Evolutionary conservation across 1,140 invertebrate species (phyloP), one percentile per base, ranked within the genome.

Genomic region (Homalodisca vitripennis): DNA sequence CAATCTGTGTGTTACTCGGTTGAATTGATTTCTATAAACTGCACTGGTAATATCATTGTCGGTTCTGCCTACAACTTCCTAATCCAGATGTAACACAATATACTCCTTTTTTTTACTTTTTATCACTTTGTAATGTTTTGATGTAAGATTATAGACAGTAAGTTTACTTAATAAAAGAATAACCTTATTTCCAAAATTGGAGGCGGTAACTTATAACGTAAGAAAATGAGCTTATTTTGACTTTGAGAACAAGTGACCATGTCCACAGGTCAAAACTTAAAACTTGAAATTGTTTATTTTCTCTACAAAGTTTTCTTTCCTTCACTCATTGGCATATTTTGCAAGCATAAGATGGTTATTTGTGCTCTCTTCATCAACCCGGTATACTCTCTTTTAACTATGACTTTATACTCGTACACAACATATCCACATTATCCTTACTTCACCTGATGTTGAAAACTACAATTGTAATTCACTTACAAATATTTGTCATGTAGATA

Each of bases 241-340:
- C 70, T n/a, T 63, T 67, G 70, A 17, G 74, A 72, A 64, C 69
- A 75, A n/a, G 41, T 62, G 20, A 77, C n/a, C 71, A 73, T 75
- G 75, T 70, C n/a, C 75, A 41, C 30, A 75, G 60, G 41, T 74
- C 74, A 70, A 76, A 76, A 65, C 55, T 53, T 48, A 75, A 47
- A 27, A 76, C 71, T 12, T 32, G 31, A 6, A 66, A 29, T 10
- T 66, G 3, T 14, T 66, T 12, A 34, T 22, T 64, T 22, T 63
- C 41, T 13, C 62, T 62, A 67, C 70, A 26, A 65, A 46, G 69
- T 47, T 76, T 64, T 30, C 64, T 69, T 48, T 72, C n/a, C 63
- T 60, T 51, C 41, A 69, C 70, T 70, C 26, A 41, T 60, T 14
- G n/a, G 13, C 30, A 27, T 70, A n/a, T 70, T 71, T 63, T 60